Evolutionary conservation across 2,113 vertebrate species (phyloP).

Genomic region (Pelodiscus sinensis): DNA sequence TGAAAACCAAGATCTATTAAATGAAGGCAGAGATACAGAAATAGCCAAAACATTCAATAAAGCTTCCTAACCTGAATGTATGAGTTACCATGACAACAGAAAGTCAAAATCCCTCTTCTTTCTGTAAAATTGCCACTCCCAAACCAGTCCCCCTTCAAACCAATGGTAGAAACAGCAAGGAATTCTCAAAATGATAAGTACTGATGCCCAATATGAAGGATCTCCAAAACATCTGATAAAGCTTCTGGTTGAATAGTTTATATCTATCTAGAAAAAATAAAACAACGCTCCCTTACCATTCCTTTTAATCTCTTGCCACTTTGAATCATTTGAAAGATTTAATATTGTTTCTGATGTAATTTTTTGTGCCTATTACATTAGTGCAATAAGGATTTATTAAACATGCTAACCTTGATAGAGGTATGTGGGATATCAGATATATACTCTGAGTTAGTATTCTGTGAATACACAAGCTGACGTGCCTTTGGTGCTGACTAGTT

Average conservation of each 20-base stretch:
- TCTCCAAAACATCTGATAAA: conserved; percentile 33
- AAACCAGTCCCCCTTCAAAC: conserved; percentile 10
- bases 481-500: not conserved
- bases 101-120: conserved; percentile 57
- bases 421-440: not conserved
- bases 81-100: conserved; percentile 63
- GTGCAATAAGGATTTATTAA: conserved; percentile 12
- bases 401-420: not conserved
- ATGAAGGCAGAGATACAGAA: conserved; percentile 49
- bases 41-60: conserved; percentile 71
- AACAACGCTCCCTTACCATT: not conserved
- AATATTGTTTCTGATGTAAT: conserved; percentile 19
- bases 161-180: conserved; percentile 17
- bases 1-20: conserved; percentile 59
- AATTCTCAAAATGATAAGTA: conserved; percentile 44
- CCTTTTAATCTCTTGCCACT: conserved; percentile 8
- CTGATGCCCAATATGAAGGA: conserved; percentile 30
- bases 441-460: not conserved
- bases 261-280: not conserved
- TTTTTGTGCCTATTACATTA: not conserved
- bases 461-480: not conserved
- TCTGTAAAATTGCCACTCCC: conserved; percentile 27
- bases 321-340: conserved; percentile 3
- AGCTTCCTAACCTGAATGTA: conserved; percentile 60
- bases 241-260: conserved; percentile 34